Percentiles rank a stretch among this genome's conserved stretches.
These are phyloP conservation scores for Pyrgilauda ruficollis DNA, from an alignment of 2,113 vertebrate genomes.

Conservation along the genomic window DNA sequence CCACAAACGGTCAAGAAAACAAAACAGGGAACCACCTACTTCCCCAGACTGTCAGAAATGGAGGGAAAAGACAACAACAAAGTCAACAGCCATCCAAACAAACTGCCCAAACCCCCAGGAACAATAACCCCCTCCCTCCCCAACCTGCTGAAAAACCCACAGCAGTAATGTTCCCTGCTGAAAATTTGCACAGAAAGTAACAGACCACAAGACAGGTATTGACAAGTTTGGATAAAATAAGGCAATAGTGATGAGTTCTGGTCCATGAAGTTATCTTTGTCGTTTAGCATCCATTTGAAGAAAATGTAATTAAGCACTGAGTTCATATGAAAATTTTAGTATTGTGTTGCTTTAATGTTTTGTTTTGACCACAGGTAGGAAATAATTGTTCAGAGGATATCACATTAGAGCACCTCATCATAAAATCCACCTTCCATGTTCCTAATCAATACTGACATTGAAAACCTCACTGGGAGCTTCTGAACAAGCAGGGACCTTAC, in stretches of 20 bases:
- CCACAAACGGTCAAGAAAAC: neutral
- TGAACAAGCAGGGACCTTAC: neutral
- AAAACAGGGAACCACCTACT: neutral
- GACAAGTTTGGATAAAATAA: neutral
- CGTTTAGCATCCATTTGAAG: neutral
- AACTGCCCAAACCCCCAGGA: neutral
- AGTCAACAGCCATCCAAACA: neutral
- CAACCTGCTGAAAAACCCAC: neutral
- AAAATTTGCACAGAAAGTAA: neutral
- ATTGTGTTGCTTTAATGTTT: neutral
- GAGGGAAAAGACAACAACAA: neutral
- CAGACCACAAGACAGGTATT: neutral
- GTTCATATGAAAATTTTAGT: neutral
- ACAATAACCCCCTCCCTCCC: neutral
- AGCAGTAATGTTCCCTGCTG: neutral
- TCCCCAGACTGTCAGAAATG: neutral
- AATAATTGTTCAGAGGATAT: neutral
- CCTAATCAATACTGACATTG: neutral
- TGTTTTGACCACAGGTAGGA: neutral
- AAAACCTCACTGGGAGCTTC: neutral
- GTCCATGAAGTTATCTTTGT: neutral
- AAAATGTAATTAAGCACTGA: neutral
- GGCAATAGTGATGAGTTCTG: neutral
- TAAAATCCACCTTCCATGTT: neutral
- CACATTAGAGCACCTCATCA: neutral